These are phyloP conservation scores for Orchesellides sinensis DNA, from an alignment of 2,888 invertebrate species.

Conservation along the genomic window DNA sequence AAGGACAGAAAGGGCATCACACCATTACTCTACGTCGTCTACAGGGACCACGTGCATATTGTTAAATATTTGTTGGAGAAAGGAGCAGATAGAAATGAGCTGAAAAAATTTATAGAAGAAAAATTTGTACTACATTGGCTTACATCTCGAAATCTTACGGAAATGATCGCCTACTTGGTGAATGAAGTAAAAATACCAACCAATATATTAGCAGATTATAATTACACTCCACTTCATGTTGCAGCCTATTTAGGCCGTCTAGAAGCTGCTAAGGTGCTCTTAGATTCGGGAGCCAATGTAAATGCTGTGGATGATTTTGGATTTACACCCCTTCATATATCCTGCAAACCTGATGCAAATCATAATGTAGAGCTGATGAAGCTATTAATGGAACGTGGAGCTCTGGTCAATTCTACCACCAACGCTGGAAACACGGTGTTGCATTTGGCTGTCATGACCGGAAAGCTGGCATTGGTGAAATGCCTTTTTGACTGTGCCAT, in stretches of 20 bases:
- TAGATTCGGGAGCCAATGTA: constrained; percentile 4
- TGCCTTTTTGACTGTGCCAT: background rate
- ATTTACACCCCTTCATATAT: background rate
- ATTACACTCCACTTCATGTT: constrained; percentile 19
- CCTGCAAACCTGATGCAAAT: background rate
- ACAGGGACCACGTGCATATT: too few relatives aligned
- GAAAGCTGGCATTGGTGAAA: background rate
- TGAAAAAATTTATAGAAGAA: too few relatives aligned
- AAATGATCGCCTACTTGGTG: background rate
- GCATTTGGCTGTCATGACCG: background rate
- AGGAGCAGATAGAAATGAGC: too few relatives aligned
- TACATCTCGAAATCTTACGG: background rate
- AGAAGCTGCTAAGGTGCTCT: background rate
- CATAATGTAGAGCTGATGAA: background rate
- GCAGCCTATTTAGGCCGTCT: background rate
- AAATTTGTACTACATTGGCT: too few relatives aligned
- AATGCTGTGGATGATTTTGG: background rate
- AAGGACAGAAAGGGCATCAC: too few relatives aligned
- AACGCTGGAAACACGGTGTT: background rate
- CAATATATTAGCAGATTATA: background rate
- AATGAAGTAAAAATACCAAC: background rate
- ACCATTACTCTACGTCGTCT: too few relatives aligned
- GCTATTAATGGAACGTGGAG: constrained; percentile 3
- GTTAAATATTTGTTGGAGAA: too few relatives aligned
- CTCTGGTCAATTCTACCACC: background rate